A percentile compares a stretch with the other conserved stretches of the same genome.
Conservation (phyloP, 2,888 invertebrate genomes). For the Cecidostiba fungosa region DNA sequence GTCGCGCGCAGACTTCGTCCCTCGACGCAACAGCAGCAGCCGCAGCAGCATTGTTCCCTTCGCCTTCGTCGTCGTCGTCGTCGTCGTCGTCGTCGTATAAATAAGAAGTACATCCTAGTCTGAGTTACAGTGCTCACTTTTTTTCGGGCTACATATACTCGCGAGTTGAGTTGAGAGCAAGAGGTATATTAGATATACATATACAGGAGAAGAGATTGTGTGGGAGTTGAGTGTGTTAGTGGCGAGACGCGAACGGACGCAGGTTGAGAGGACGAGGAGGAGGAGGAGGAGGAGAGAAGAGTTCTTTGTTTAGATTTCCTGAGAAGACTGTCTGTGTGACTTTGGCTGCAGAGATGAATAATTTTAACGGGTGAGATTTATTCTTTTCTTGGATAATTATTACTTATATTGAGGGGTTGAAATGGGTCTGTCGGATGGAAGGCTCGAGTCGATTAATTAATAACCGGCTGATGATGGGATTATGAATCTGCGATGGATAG, state of each 20-base stretch:
- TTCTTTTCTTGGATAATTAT: not conserved
- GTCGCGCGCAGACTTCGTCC: conserved; percentile 7
- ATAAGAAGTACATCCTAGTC: conserved; percentile 1
- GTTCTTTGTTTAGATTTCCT: conserved; percentile 12
- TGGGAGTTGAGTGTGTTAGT: not conserved
- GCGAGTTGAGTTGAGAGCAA: not conserved
- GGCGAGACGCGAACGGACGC: not conserved
- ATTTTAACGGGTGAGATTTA: not conserved
- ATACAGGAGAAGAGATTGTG: not conserved
- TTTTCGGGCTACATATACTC: not conserved
- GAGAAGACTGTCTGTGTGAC: not conserved
- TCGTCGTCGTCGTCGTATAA: not conserved
- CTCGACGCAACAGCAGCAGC: conserved; percentile 14
- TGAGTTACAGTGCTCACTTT: not conserved
- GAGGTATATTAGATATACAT: not conserved
- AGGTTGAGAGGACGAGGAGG: not conserved
- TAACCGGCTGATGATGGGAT: not conserved
- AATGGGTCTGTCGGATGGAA: not conserved
- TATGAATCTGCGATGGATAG: too few species aligned
- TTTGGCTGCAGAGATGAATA: not conserved
- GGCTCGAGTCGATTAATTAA: not conserved
- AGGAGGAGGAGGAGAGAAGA: not conserved
- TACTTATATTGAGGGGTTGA: not conserved
- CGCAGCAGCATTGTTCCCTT: conserved; percentile 10
- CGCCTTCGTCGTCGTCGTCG: too few species aligned